Evolutionary conservation across 2,113 vertebrate species (phyloP).

Genomic region (Cyanoliseus patagonus): DNA sequence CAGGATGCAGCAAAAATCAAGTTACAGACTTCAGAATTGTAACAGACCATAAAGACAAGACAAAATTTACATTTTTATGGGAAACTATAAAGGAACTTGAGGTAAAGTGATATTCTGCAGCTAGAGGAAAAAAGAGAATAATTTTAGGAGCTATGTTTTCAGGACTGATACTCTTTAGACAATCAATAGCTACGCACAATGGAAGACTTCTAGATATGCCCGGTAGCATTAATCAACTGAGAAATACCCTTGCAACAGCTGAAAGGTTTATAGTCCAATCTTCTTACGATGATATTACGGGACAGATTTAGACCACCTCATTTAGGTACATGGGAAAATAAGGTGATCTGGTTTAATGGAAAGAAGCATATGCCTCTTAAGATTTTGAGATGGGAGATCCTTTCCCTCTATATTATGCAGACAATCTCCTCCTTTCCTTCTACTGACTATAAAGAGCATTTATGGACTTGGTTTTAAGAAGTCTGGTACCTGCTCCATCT

Average conservation of each 20-base stretch:
- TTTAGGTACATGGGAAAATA: not conserved
- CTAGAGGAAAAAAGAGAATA: not conserved
- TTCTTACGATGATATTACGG: not conserved
- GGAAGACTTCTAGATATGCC: not conserved
- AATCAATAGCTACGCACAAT: slow-evolving; percentile 20
- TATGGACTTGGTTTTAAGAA: not conserved
- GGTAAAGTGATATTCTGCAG: not conserved
- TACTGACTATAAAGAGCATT: not conserved
- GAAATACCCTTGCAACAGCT: not conserved
- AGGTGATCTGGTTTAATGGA: not conserved
- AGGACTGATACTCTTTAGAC: slow-evolving; percentile 10
- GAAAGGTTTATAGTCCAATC: slow-evolving; percentile 36
- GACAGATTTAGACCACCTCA: slow-evolving; percentile 12
- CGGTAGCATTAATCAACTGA: slow-evolving; percentile 10
- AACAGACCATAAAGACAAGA: slow-evolving; percentile 4
- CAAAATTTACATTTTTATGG: slow-evolving; percentile 61
- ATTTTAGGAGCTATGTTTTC: not conserved
- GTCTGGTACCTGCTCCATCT: not conserved
- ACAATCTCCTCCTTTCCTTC: not conserved
- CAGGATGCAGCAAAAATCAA: not conserved
- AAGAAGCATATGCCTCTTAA: not conserved
- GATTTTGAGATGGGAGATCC: not conserved
- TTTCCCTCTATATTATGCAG: not conserved
- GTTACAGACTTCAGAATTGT: not conserved
- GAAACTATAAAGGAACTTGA: slow-evolving; percentile 24